phyloP scores from a whole-genome alignment of 2,113 vertebrate species.

The Pelodiscus sinensis region DNA sequence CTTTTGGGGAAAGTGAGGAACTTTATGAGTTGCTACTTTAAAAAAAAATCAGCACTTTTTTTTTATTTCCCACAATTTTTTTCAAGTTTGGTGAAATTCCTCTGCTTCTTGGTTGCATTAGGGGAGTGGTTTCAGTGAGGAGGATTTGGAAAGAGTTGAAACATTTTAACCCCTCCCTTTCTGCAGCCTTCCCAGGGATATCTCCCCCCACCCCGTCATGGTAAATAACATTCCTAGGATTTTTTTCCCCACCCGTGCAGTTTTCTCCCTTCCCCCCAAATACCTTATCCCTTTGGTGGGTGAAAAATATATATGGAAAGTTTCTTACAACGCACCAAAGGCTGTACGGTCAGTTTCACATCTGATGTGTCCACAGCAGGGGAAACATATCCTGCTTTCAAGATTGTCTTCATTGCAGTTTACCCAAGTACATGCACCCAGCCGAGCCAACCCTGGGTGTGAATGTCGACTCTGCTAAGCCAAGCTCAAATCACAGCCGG shows the following conservation, averaged over 20 bases:
- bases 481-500: background rate
- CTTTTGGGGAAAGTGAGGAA: conserved; percentile 48
- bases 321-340: background rate
- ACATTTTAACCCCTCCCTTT: conserved; percentile 51
- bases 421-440: background rate
- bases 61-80: background rate
- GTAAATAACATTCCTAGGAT: background rate
- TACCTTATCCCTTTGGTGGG: background rate
- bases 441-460: background rate
- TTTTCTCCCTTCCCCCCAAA: background rate
- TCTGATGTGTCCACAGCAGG: background rate
- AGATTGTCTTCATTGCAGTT: accelerated
- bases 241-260: background rate
- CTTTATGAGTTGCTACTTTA: conserved; percentile 36
- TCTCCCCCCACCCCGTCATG: background rate
- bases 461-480: background rate
- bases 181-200: background rate
- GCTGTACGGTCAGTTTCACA: background rate
- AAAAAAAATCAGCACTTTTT: background rate
- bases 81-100: conserved; percentile 19
- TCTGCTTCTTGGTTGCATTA: background rate
- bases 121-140: background rate
- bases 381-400: background rate
- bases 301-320: background rate
- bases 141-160: background rate